phyloP scores from a whole-genome alignment of 1,140 invertebrate species.

The Drosophila saltans region DNA sequence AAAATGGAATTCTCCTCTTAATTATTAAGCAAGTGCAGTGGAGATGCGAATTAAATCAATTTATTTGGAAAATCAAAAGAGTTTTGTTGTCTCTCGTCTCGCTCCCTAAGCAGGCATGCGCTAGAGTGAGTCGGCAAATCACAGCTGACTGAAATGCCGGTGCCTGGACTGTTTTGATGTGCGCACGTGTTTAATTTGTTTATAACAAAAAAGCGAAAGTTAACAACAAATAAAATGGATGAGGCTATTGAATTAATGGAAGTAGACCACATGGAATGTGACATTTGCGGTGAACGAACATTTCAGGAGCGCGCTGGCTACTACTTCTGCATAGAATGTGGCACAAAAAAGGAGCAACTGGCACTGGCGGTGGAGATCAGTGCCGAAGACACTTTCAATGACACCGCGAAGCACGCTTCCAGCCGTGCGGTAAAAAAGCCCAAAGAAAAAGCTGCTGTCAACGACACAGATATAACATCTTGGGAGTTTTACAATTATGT shows the following conservation, averaged over 20 bases:
- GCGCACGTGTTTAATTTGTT: constrained; percentile 12
- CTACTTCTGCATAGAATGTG: constrained; percentile 85
- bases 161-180: background rate
- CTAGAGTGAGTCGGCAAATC: background rate
- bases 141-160: background rate
- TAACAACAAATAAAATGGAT: constrained; percentile 38
- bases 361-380: constrained; percentile 65
- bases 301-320: constrained; percentile 84
- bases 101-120: too few relatives aligned
- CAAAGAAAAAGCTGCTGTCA: constrained; percentile 43
- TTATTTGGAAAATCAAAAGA: too few relatives aligned
- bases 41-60: too few relatives aligned
- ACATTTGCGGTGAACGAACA: constrained; percentile 83
- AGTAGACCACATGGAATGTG: constrained; percentile 58
- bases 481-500: constrained; percentile 86
- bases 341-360: constrained; percentile 74
- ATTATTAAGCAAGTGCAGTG: too few relatives aligned
- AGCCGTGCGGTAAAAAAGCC: constrained; percentile 35
- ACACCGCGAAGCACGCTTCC: constrained; percentile 31
- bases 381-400: constrained; percentile 65
- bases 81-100: too few relatives aligned
- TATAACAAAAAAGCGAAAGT: background rate
- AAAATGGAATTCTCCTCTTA: too few relatives aligned
- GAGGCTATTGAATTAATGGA: constrained; percentile 46
- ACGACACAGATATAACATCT: constrained; percentile 85